These are phyloP conservation scores for Drosophila bunnanda DNA, from an alignment of 2,888 invertebrate genomes.

Conservation along the genomic window DNA sequence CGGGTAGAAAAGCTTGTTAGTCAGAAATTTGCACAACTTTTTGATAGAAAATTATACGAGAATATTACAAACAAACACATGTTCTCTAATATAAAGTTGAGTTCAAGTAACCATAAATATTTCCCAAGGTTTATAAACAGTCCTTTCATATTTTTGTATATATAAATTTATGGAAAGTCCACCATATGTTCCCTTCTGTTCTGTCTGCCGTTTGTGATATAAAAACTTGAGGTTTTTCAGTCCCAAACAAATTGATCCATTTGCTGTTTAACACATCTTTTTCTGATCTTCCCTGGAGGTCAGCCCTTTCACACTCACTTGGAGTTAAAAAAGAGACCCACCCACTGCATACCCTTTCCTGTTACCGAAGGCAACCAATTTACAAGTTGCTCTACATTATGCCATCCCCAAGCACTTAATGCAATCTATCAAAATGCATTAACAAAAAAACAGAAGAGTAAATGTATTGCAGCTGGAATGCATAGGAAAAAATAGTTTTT, in stretches of 20 bases:
- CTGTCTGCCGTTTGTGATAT: neutral
- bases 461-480: constrained; percentile 34
- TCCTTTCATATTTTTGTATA: constrained; percentile 14
- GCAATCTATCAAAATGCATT: constrained; percentile 77
- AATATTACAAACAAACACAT: neutral
- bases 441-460: constrained; percentile 44
- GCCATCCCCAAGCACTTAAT: constrained; percentile 52
- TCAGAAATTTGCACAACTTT: neutral
- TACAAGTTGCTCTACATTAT: constrained; percentile 63
- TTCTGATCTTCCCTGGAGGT: constrained; percentile 45
- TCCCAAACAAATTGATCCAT: constrained; percentile 23
- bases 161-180: neutral
- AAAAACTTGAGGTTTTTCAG: constrained; percentile 1
- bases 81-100: neutral
- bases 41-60: neutral
- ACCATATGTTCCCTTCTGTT: constrained; percentile 29
- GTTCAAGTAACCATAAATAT: neutral
- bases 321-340: neutral
- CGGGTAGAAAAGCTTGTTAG: neutral
- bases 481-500: neutral
- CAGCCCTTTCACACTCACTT: constrained; percentile 64
- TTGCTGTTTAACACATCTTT: constrained; percentile 31
- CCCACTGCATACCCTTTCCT: neutral
- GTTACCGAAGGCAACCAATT: constrained; percentile 62
- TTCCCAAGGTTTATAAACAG: constrained; percentile 5